These are phyloP conservation scores for Syritta pipiens DNA, from an alignment of 2,888 invertebrate species.

Conservation along the genomic window DNA sequence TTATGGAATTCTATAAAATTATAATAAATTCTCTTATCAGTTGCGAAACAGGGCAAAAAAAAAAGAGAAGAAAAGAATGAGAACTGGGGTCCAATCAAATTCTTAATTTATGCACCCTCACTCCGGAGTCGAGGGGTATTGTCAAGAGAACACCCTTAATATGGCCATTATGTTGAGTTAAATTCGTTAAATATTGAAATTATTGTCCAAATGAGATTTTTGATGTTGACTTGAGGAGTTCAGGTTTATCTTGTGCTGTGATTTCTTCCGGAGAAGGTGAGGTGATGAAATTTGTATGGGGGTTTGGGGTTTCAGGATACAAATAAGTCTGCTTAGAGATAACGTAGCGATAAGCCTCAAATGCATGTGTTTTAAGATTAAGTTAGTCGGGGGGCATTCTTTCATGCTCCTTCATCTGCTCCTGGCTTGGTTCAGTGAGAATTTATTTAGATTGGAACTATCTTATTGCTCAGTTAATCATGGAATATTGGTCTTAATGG, in stretches of 20 bases:
- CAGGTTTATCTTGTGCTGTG: not conserved
- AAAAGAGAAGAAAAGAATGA: too few species aligned
- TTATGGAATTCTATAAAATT: conserved; percentile 67
- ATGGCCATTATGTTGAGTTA: conserved; percentile 49
- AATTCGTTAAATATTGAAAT: conserved; percentile 60
- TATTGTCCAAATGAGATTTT: conserved; percentile 13
- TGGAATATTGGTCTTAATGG: too few species aligned
- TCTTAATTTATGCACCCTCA: conserved; percentile 67
- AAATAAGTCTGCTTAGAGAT: too few species aligned
- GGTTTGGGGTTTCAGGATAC: too few species aligned
- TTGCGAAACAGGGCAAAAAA: conserved; percentile 55
- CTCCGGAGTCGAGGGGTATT: not conserved
- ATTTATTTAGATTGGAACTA: too few species aligned
- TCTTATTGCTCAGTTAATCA: too few species aligned
- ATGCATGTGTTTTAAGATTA: too few species aligned
- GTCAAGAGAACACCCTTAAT: conserved; percentile 37
- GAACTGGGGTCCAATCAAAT: conserved; percentile 53
- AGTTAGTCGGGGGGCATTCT: too few species aligned
- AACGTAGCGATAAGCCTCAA: too few species aligned
- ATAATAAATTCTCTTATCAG: conserved; percentile 68
- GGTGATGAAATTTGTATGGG: not conserved
- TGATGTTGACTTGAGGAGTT: not conserved
- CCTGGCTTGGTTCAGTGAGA: too few species aligned
- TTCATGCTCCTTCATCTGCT: too few species aligned
- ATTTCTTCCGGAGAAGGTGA: not conserved